These are phyloP conservation scores for Harpagifer antarcticus DNA, from an alignment of 2,797 vertebrate genomes.

Conservation along the genomic window DNA sequence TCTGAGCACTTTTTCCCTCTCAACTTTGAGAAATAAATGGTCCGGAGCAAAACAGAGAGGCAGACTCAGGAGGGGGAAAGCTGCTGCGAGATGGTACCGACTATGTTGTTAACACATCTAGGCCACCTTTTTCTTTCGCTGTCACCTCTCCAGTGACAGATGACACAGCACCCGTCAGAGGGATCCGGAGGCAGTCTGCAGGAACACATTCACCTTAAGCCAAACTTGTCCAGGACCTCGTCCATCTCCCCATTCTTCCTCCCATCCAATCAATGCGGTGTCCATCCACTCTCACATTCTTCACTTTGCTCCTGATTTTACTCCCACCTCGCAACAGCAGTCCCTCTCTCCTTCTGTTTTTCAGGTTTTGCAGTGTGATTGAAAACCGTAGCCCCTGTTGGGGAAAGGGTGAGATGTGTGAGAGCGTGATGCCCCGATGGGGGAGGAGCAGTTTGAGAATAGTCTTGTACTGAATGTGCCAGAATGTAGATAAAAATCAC, in stretches of 20 bases:
- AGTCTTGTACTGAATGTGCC: constrained; percentile 54
- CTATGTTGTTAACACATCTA: constrained; percentile 63
- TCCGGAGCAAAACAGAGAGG: constrained; percentile 31
- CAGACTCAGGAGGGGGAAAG: constrained; percentile 21
- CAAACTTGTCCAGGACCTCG: constrained; percentile 68
- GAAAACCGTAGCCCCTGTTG: constrained; percentile 44
- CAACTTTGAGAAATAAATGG: constrained; percentile 61
- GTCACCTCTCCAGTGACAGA: constrained; percentile 81
- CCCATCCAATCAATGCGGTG: constrained; percentile 30
- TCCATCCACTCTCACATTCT: constrained; percentile 37
- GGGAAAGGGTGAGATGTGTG: constrained; percentile 56
- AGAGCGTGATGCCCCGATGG: constrained; percentile 44
- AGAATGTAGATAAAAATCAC: constrained; percentile 43
- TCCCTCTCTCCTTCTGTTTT: constrained; percentile 17
- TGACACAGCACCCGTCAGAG: constrained; percentile 75
- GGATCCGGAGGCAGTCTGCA: constrained; percentile 67
- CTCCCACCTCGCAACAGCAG: constrained; percentile 30
- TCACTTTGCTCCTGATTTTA: constrained; percentile 42
- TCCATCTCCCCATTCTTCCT: constrained; percentile 46
- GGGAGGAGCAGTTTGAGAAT: constrained; percentile 40
- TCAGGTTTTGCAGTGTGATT: constrained; percentile 51
- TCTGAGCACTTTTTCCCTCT: constrained; percentile 26
- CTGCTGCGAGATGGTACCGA: constrained; percentile 35
- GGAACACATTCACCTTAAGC: constrained; percentile 75
- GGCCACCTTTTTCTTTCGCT: constrained; percentile 72